Base-by-base conservation (phyloP, 2,888 invertebrate species). In the Eustalomyia histrio region DNA sequence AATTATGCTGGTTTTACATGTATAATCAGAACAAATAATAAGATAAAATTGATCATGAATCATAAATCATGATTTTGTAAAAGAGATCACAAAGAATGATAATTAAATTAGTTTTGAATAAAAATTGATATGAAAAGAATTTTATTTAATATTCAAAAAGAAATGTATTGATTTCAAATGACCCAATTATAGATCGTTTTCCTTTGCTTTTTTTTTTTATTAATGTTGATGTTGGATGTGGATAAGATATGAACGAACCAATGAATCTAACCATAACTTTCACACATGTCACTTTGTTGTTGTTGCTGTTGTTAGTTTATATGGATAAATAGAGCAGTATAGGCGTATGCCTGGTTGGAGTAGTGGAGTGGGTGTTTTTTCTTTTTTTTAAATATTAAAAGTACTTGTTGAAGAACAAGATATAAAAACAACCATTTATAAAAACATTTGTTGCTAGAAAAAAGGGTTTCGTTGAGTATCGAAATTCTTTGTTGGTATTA, bases 341-440 rank as follows among this genome's bases (percentile, higher is more conserved):
- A 12, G 17, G 18, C 9, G n/a, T 12, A 55, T 63, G 63, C 16
- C 43, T 16, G 47, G 3, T 58, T 64, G 39, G 5, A 47, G 50
- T 57, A 21, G 16, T 33, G 60, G 60, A 72, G 60, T 65, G 72
- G 71, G 78, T 65, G 72, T 61, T 67, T 67, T 60, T n/a, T n/a
- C n/a, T n/a, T n/a, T n/a, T n/a, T n/a, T n/a, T 57, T 57, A 16
- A 57, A 4, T n/a, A 33, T 10, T 24, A 16, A 35, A 47, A 63
- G 12, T 58, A 78, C 76, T 78, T 78, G 65, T 67, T 65, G 47
- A 60, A 60, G 35, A 61, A 60, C 67, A 79, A 74, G 68, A 47
- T n/a, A 47, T 12, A 39, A 47, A 47, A 47, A 47, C 43, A 47
- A 47, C 43, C n/a, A 47, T n/a, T n/a, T 47, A 47, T 47, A 6